Evolutionary conservation across 35 echinoderm and acorn worm species (phyloP), one percentile per base, ranked within the genome.

Genomic region (Apostichopus parvimensis): DNA sequence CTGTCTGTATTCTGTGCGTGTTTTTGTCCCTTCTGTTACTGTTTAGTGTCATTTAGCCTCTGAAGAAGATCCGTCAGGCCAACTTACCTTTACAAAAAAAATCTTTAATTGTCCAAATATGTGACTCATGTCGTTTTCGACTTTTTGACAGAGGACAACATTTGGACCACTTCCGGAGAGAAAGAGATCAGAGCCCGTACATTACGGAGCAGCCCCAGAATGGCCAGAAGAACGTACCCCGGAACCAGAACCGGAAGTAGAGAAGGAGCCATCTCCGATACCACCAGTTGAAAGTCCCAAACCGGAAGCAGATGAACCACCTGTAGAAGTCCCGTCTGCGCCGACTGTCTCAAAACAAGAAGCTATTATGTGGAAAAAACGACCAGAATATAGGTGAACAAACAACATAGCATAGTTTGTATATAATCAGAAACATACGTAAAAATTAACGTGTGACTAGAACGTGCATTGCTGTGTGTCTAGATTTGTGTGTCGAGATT

Each of bases 351-450:
- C 57, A n/a, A 88, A 87, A 15, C 65, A 87, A 21, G 94, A 95
- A 75, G 92, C 94, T 6, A 98, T 95, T 61, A 84, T 92, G 57
- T 94, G 92, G 94, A 92, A 78, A 60, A 73, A 90, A n/a, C 58
- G 82, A 77, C 84, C 65, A 3, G 91, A 91, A 77, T 94, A 97
- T 56, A 93, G 89, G 93, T 94, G 93, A 93, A 28, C 11, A 70
- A 6, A 77, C 58, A 9, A 61, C 58, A 61, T 4, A 9, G 58
- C 4, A 45, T 45, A 1, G 28, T 34, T 34, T 34, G 28, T 34
- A 34, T 34, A 34, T 34, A 3, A 45, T 45, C 34, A 45, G 3
- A 45, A 45, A 45, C 34, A 45, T 1, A 45, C 34, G 34, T 1
- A 45, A 2, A 4, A 45, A 3, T 2, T 45, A 45, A 45, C 34